These are phyloP conservation scores for Nanorana parkeri DNA, from an alignment of 2,113 vertebrate species.

Conservation along the genomic window DNA sequence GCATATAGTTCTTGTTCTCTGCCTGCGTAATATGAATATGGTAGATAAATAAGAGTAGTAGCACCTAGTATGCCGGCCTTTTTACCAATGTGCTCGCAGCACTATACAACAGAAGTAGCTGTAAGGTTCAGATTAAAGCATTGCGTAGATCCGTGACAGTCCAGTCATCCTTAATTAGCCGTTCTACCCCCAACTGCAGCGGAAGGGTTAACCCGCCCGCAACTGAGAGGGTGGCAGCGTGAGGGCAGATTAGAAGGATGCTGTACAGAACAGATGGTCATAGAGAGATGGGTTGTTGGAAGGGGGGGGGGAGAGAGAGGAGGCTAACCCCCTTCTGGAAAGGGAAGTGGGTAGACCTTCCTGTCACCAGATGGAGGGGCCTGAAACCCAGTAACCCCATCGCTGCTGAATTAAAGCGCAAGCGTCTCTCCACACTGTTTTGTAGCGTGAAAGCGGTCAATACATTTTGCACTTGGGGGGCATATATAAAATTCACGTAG, in stretches of 20 bases:
- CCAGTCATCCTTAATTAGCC: no score
- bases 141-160: no score
- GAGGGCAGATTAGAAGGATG: constrained; percentile 49
- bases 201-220: constrained; percentile 35
- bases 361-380: constrained; percentile 46
- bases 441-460: no score
- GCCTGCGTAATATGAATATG: no score
- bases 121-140: no score
- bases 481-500: not conserved
- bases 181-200: not conserved
- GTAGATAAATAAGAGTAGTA: no score
- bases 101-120: no score
- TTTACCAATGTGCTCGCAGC: no score
- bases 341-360: constrained; percentile 27
- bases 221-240: constrained; percentile 37
- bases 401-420: not conserved
- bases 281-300: not conserved
- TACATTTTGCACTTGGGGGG: no score
- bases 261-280: constrained; percentile 43
- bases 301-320: constrained; percentile 11
- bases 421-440: no score
- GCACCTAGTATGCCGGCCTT: no score
- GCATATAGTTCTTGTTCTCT: no score
- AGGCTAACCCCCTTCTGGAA: constrained; percentile 40
- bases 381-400: constrained; percentile 29